Evolutionary conservation across 1,140 invertebrate genomes (phyloP), one percentile per base, ranked within the genome.

Genomic region (Carposina sasakii): DNA sequence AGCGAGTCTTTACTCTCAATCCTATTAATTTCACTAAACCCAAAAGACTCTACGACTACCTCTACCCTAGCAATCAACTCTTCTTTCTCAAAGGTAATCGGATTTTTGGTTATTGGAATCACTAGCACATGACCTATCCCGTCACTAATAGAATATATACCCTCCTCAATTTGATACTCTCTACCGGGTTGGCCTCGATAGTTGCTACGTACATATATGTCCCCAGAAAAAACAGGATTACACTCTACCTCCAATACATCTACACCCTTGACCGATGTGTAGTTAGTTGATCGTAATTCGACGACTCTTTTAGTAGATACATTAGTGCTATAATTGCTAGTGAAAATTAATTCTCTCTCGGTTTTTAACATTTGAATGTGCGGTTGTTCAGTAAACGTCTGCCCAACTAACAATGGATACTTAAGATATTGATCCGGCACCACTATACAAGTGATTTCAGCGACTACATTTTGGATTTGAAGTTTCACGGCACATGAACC

Each of bases 311-410:
- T 12, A 13, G 5, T 15, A 9, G 5, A 5, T 9, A 20, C 30
- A 3, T 15, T 19, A 5, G 30, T 19, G 12, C 33, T 19, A 33
- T 45, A 31, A 33, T 15, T 16, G 21, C 30, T 45, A 4, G 30
- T 21, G n/a, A 45, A 20, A n/a, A 31, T 33, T 19, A 45, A 45
- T 5, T 23, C 44, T 15, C 26, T 34, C 13, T 36, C 20, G 15
- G 33, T 37, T 47, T 47, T 47, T 15, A 36, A 8, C 6, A 47
- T 47, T 20, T 19, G 19, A 23, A 47, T 12, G 24, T 47, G 44
- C 20, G 44, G 33, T 23, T 47, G 33, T 23, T 47, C 44, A n/a
- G 31, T 47, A 26, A 23, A 47, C 4, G 21, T 37, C 16, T 47
- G 31, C 9, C 44, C 44, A 8, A 47, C 15, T 9, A 47, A 16